Base-by-base conservation (phyloP, 2,888 invertebrate genomes). In the Portevinia maculata region DNA sequence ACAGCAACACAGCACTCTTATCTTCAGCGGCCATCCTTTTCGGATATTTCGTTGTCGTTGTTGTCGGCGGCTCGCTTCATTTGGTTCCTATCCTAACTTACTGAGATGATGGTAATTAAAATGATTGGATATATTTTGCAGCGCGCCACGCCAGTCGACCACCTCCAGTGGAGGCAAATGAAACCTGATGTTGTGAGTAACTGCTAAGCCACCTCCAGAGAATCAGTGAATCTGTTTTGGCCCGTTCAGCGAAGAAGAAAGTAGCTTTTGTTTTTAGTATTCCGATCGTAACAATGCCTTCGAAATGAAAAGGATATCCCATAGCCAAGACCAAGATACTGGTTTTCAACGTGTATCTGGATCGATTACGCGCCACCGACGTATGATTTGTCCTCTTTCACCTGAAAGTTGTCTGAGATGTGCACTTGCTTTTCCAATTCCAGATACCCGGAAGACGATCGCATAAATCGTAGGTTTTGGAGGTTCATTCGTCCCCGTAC, bases 281-380 rank as follows among this genome's bases (percentile, higher is more conserved):
- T 59, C 59, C 39, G 28, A 53, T 76, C 70, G 59, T 71, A 62
- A 57, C 59, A 64, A 65, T 75, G 76, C 60, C 75, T 75, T 70
- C 53, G 76, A 81, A 81, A 81, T 81, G 81, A 81, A 81, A 81
- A 81, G 76, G 76, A 81, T 81, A 48, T 44, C 52, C 55, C 24
- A 24, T 24, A n/a, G n/a, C 21, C 48, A 21, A 44, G 17, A 19
- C 24, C 37, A 39, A 60, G 60, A 74, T 57, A 74, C 79, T 50
- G 79, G 79, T 79, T 79, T 74, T 41, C 46, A 13, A 24, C 7
- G 28, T 28, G 70, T 39, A 81, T 76, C 76, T 81, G 70, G 76
- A 76, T 70, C 70, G 81, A 81, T 81, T 79, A 74, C 62, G 79
- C 79, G 74, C 69, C 44, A 9, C 44, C 44, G 19, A 44, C 37